These are phyloP conservation scores for Nematostella vectensis DNA, from an alignment of 92 coral and sea anemone genomes.

Conservation along the genomic window DNA sequence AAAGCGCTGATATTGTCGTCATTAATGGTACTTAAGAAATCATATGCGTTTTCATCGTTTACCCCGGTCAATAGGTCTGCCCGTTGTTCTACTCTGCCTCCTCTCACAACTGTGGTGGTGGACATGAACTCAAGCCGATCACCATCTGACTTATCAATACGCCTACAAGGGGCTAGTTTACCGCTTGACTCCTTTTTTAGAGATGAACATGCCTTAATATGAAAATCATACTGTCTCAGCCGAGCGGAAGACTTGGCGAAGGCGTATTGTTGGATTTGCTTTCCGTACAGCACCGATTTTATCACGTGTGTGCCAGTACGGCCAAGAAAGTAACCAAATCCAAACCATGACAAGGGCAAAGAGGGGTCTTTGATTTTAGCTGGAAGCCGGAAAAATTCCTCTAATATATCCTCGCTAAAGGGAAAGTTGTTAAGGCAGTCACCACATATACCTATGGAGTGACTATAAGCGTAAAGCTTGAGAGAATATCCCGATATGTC, in stretches of 20 bases:
- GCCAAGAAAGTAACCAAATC: background rate
- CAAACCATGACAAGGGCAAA: background rate
- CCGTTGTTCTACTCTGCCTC: background rate
- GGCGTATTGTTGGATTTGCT: background rate
- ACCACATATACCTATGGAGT: background rate
- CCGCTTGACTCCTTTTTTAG: background rate
- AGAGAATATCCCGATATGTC: background rate
- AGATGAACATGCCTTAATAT: background rate
- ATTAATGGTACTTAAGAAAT: no score
- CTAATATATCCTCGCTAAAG: background rate
- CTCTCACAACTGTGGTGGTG: background rate
- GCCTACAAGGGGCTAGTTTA: background rate
- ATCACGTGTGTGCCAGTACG: background rate
- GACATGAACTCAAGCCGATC: background rate
- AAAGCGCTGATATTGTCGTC: background rate
- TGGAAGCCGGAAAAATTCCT: background rate
- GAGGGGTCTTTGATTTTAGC: background rate
- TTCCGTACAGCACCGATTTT: background rate
- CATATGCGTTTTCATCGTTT: background rate
- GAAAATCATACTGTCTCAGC: background rate
- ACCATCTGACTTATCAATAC: background rate
- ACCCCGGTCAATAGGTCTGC: background rate
- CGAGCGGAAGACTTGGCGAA: background rate
- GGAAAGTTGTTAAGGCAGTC: background rate
- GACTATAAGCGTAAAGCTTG: background rate